Evolutionary conservation across 2,888 invertebrate genomes (phyloP), one percentile per base, ranked within the genome.

Genomic region (Cheilosia soror): DNA sequence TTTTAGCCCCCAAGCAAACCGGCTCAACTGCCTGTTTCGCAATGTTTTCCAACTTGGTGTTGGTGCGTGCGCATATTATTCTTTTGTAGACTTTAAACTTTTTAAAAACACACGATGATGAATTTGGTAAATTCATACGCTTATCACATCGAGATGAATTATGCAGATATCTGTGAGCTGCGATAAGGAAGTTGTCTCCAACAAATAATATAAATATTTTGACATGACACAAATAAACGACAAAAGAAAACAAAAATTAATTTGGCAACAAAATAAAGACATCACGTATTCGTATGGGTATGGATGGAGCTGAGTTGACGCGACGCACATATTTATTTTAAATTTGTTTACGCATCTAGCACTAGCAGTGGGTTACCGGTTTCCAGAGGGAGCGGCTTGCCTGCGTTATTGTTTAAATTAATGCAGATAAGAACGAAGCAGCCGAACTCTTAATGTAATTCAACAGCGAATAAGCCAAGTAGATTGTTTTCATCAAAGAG

Each of bases 1-100:
- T 84, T 71, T 71, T 80, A 84, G 75, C 58, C n/a, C n/a, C 25
- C 25, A 53, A 44, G 73, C 31, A 84, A 84, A 84, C 84, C 80
- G 80, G 84, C 80, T 80, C 7, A 79, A 75, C 80, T 49, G 71
- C 80, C 69, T 84, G 58, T 76, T 78, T 65, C 65, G 69, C 75
- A 79, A 84, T 79, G 42, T 73, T 73, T 55, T 71, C 69, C 65
- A 75, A 65, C 65, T 73, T 62, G n/a, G n/a, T 66, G 76, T 73
- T 62, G n/a, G n/a, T 66, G 76, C 37, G 31, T 55, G 73, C 33
- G 53, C 33, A 40, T 25, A 66, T 53, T 51, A 37, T 13, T 65
- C 58, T 51, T 9, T 37, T 53, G 66, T 13, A 13, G 11, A 25
- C 5, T 25, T 27, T 51, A 53, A 15, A 57, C 33, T 20, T 5